Evolutionary conservation across 1,140 invertebrate species (phyloP), one percentile per base, ranked within the genome.

Genomic region (Drosophila miranda): DNA sequence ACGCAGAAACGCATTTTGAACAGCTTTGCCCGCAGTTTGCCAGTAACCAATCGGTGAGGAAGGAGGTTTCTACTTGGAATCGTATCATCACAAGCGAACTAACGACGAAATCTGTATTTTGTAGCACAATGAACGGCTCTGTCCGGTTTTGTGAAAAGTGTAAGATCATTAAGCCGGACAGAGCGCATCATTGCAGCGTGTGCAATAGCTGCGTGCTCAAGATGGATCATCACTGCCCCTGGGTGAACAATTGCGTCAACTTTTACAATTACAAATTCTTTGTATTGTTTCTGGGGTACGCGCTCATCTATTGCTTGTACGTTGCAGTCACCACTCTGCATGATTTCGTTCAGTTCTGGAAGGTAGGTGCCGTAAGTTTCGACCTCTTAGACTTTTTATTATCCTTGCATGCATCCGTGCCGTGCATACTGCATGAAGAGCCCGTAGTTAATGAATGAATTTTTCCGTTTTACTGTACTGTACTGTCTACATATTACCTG

Each of bases 231-330:
- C 98, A 99, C 91, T 99, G 98, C 92, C 98, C 98, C 11, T 99
- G 98, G 98, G 97, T 99, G 53, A 99, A 99, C 92, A 99, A 99
- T 92, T 99, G 98, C 92, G 97, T 99, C 46, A 97, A 96, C 86
- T 99, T 98, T 92, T 96, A 96, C 89, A 99, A 99, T 92, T 99
- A 99, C 92, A 99, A 99, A 93, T 99, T 96, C 92, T 99, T 99
- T 92, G 95, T 99, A 88, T 93, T 99, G 63, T 99, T 99, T 92
- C 92, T 99, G 76, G 97, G 95, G 26, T 99, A 99, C 93, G 96
- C 96, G 13, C 93, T 99, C 67, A 73, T 97, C 14, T 99, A 99
- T 90, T 99, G 98, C 92, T 90, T 99, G 52, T 99, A 97, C 92
- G 95, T 99, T 73, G 95, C 96, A 69, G 91, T 94, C 41, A 98